Evolutionary conservation across 2,888 invertebrate species (phyloP).

Genomic region (Didymodactylos carnosus): DNA sequence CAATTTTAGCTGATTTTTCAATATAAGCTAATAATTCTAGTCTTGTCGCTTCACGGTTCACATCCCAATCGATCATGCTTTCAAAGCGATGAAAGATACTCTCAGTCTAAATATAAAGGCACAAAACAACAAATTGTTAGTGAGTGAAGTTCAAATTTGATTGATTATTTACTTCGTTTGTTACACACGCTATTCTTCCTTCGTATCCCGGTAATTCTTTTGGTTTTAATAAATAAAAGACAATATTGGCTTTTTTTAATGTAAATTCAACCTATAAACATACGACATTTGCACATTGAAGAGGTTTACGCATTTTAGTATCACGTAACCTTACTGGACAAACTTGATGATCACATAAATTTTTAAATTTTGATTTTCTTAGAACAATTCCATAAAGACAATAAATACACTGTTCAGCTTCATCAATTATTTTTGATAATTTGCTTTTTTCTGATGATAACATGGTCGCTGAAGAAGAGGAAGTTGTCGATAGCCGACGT

Average conservation of each 20-base stretch:
- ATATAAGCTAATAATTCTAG: not conserved
- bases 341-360: not conserved
- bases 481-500: no score
- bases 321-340: no score
- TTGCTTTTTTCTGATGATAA: not conserved
- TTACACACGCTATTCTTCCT: not conserved
- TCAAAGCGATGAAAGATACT: not conserved
- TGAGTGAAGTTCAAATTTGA: not conserved
- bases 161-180: not conserved
- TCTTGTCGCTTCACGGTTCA: not conserved
- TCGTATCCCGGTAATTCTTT: not conserved
- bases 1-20: no score
- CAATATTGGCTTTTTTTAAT: not conserved
- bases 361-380: slow-evolving; percentile 19
- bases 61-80: not conserved
- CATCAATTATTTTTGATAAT: not conserved
- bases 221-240: not conserved
- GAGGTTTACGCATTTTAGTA: no score
- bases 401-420: slow-evolving; percentile 58
- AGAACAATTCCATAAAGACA: slow-evolving; percentile 48
- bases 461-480: no score
- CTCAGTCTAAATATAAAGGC: not conserved
- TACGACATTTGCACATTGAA: no score
- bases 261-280: not conserved
- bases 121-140: not conserved